Base-by-base conservation (phyloP, 2,888 invertebrate species). In the Allygus modestus region DNA sequence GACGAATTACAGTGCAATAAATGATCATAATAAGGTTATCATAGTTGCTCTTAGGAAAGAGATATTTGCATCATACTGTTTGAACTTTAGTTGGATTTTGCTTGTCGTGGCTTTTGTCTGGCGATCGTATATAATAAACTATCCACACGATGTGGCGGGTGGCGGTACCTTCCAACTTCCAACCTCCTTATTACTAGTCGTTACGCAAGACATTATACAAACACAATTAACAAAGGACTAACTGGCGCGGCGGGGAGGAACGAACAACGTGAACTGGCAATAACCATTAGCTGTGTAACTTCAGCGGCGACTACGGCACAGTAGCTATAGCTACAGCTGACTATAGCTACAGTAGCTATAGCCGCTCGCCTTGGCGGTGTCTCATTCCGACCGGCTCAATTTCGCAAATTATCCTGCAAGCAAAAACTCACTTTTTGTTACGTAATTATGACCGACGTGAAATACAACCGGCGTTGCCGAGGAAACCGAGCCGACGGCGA, bases 391-490 rank as follows among this genome's bases (percentile, higher is more conserved):
- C 65, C 28, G 65, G 65, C 65, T 65, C 65, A 65, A 65, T 65
- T 65, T 65, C 65, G 65, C 65, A 65, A 65, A 65, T 65, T 65
- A 65, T 65, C 65, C 65, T 5, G 28, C 65, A 31, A 23, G 54
- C 54, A 54, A 54, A 58, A 65, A 65, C 28, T 15, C 15, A 65
- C 65, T 65, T 28, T 17, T 65, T 65, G 65, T 65, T 65, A 65
- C 31, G 65, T 31, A 28, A 65, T 65, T 65, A 17, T n/a, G 23
- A 23, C 58, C 58, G 26, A 26, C 58, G 23, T 58, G 58, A 65
- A 28, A 31, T 65, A 31, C 26, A 28, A 28, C 65, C 31, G 20
- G 65, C 65, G 65, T 4, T 4, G 26, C 1, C 12, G 15, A 51
- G 51, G 2, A 17, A 37, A 4, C 11, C 4, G 37, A 37, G 37